These are phyloP conservation scores for Archips crataeganus DNA, from an alignment of 2,888 invertebrate species.

Conservation along the genomic window DNA sequence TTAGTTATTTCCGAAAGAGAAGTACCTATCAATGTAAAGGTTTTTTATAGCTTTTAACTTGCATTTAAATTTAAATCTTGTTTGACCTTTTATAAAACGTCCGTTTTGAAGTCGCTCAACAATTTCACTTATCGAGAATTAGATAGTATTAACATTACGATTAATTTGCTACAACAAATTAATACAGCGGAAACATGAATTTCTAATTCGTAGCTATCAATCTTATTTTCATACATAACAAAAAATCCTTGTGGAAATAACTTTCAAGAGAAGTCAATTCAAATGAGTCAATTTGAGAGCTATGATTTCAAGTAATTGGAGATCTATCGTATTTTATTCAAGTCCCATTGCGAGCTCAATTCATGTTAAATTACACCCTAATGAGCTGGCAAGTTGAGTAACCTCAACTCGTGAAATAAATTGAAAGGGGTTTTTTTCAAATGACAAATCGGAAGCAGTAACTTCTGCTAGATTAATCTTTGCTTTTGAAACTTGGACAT, in stretches of 20 bases:
- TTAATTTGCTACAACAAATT: too few relatives aligned
- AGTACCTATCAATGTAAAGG: too few relatives aligned
- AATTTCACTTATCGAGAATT: too few relatives aligned
- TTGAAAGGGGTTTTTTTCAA: constrained; percentile 23
- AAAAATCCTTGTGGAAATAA: not conserved
- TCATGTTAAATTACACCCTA: constrained; percentile 16
- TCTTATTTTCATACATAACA: too few relatives aligned
- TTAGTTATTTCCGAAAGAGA: not conserved
- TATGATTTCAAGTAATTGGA: constrained; percentile 29
- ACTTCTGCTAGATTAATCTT: constrained; percentile 15
- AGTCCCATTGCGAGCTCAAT: constrained; percentile 16
- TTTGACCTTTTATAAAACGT: too few relatives aligned
- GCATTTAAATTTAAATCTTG: too few relatives aligned
- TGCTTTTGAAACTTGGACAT: not conserved
- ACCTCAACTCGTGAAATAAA: constrained; percentile 28
- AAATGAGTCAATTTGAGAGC: not conserved
- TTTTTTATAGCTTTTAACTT: too few relatives aligned
- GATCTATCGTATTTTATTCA: not conserved
- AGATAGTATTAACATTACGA: too few relatives aligned
- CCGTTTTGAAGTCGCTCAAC: too few relatives aligned
- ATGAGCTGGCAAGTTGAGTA: constrained; percentile 28
- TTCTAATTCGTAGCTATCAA: not conserved
- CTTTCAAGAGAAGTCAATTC: constrained; percentile 10
- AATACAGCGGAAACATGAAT: too few relatives aligned
- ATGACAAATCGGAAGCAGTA: constrained; percentile 26